Conservation (phyloP, 2,797 vertebrate genomes). For the Tokudaia tokunoshimensis region DNA sequence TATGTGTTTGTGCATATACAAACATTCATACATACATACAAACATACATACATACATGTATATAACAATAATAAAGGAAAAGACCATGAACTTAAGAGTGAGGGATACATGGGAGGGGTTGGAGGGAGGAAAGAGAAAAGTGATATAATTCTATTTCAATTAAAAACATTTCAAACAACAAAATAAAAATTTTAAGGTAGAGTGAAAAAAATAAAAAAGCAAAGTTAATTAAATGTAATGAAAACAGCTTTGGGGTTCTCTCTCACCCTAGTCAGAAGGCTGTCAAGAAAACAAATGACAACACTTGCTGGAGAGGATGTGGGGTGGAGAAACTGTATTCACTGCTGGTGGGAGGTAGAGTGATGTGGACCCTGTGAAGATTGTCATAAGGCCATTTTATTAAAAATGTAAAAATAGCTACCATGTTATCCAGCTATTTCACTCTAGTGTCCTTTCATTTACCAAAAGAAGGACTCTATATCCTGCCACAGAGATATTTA, state of each 20-base stretch:
- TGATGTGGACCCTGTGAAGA: too few relatives aligned
- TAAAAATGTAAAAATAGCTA: neutral
- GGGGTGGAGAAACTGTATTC: neutral
- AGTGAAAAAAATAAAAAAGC: neutral
- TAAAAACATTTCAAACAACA: neutral
- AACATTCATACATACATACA: neutral
- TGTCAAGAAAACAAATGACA: neutral
- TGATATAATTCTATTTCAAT: neutral
- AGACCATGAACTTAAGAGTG: neutral
- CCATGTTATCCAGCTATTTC: neutral
- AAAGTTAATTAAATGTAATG: neutral
- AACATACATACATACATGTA: neutral
- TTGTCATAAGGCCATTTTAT: too few relatives aligned
- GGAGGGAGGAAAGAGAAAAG: neutral
- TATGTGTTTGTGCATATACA: neutral
- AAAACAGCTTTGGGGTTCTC: neutral
- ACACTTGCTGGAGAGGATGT: neutral
- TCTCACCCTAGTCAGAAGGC: neutral
- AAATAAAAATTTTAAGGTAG: neutral
- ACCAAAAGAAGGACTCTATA: neutral
- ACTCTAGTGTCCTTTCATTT: neutral
- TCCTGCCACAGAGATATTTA: neutral
- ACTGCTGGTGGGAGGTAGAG: neutral
- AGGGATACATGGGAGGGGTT: neutral
- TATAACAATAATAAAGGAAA: neutral